These are phyloP conservation scores for Rhodeus uyekii DNA, from an alignment of 2,797 vertebrate species.

Conservation along the genomic window DNA sequence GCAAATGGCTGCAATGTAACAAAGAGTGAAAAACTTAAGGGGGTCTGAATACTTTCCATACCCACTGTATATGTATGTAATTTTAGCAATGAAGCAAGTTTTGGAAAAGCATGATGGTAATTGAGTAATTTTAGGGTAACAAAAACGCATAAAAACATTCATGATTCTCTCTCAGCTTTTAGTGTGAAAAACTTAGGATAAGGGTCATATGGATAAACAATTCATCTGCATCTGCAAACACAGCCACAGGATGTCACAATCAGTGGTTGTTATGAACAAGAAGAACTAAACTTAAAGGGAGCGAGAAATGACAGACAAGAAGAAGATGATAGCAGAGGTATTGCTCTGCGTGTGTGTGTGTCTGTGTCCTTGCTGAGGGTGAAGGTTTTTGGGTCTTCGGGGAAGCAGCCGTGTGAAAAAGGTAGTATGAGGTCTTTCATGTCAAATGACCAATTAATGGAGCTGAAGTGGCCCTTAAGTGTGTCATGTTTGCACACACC, in stretches of 20 bases:
- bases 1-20: no score
- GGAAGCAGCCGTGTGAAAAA: constrained; percentile 36
- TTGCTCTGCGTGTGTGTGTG: constrained; percentile 33
- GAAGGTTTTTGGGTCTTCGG: constrained; percentile 43
- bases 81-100: not conserved
- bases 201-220: not conserved
- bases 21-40: no score
- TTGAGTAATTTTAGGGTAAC: not conserved
- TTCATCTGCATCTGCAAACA: not conserved
- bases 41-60: no score
- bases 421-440: constrained; percentile 54
- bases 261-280: not conserved
- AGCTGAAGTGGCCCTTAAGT: constrained; percentile 56
- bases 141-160: not conserved
- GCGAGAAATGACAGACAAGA: not conserved
- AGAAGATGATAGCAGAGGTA: constrained; percentile 1
- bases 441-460: constrained; percentile 60
- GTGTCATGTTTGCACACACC: constrained; percentile 47
- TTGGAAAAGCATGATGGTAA: not conserved
- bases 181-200: not conserved
- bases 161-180: not conserved
- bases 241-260: constrained; percentile 25
- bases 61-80: no score
- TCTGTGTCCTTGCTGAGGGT: constrained; percentile 26
- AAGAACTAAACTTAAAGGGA: not conserved